A percentile compares a stretch with the other conserved stretches of the same genome.
Conservation (phyloP, 92 coral and sea anemone species). For the Virgularia gustaviana region DNA sequence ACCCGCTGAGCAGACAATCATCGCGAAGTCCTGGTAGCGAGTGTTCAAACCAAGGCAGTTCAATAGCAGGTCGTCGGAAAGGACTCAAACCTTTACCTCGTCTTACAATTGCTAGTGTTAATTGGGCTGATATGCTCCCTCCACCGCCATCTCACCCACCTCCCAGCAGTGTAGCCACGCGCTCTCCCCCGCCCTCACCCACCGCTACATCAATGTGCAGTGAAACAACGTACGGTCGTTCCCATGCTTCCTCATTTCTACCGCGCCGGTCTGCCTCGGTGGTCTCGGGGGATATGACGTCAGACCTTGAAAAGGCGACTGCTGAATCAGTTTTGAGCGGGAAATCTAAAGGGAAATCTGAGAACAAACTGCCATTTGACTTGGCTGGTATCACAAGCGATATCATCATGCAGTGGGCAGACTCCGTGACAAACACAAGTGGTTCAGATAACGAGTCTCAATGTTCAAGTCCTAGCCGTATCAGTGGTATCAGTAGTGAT, state of each 20-base stretch:
- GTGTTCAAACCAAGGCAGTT: conserved; percentile 34
- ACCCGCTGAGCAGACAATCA: conserved; percentile 25
- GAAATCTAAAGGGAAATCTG: conserved; percentile 56
- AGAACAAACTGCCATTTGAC: conserved; percentile 81
- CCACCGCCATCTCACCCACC: conserved; percentile 98
- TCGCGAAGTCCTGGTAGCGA: conserved; percentile 39
- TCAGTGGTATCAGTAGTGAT: conserved; percentile 81
- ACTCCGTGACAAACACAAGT: conserved; percentile 96
- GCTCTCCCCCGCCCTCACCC: conserved; percentile 84
- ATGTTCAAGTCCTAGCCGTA: conserved; percentile 90
- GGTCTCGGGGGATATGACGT: conserved; percentile 46
- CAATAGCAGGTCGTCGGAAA: conserved; percentile 53
- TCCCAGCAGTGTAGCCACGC: conserved; percentile 95
- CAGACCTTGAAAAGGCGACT: conserved; percentile 48
- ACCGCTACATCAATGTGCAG: conserved; percentile 65
- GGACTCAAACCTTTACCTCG: conserved; percentile 91
- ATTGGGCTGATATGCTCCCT: conserved; percentile 98
- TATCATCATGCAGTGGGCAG: conserved; percentile 99
- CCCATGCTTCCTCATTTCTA: conserved; percentile 41
- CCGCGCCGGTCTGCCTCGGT: conserved; percentile 52
- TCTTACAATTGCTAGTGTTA: conserved; percentile 70
- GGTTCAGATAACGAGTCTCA: conserved; percentile 96
- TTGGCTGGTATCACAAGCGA: conserved; percentile 98
- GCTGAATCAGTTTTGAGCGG: conserved; percentile 39
- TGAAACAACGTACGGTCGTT: conserved; percentile 49